Conservation (phyloP, 2,888 invertebrate species). For the Noctua comes region DNA sequence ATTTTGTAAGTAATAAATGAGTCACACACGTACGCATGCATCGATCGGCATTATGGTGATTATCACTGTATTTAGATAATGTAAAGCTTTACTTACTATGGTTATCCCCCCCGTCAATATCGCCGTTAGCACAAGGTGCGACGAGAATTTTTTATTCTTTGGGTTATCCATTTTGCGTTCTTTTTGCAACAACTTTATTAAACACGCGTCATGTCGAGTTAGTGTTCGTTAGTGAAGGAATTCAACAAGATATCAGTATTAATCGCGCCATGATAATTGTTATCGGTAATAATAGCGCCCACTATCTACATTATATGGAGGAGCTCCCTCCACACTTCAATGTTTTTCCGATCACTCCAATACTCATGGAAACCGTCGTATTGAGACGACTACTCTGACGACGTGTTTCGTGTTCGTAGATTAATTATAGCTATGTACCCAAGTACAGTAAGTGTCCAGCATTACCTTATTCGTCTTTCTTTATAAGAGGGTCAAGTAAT, state of each 20-base stretch:
- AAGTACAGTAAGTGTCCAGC: background rate
- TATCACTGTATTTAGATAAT: background rate
- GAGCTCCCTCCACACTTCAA: constrained; percentile 52
- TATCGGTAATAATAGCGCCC: constrained; percentile 80
- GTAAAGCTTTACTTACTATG: constrained; percentile 74
- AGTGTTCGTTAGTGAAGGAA: constrained; percentile 76
- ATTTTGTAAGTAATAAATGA: constrained; percentile 30
- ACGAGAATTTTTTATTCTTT: constrained; percentile 62
- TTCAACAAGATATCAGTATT: constrained; percentile 75
- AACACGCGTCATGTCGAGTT: constrained; percentile 75
- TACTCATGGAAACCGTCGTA: constrained; percentile 14
- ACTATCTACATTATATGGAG: constrained; percentile 71
- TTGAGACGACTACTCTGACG: constrained; percentile 6
- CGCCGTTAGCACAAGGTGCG: constrained; percentile 72
- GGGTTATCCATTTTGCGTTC: constrained; percentile 67
- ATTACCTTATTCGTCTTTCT: background rate
- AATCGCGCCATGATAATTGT: constrained; percentile 85
- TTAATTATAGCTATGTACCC: background rate
- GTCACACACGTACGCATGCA: constrained; percentile 38
- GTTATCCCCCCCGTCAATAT: constrained; percentile 74
- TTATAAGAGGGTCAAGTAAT: background rate
- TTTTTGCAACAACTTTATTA: constrained; percentile 55
- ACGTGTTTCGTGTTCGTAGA: background rate
- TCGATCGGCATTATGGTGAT: constrained; percentile 30
- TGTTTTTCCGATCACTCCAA: constrained; percentile 46